Conservation (phyloP, 2,797 vertebrate species). For the Anguilla obscura region DNA sequence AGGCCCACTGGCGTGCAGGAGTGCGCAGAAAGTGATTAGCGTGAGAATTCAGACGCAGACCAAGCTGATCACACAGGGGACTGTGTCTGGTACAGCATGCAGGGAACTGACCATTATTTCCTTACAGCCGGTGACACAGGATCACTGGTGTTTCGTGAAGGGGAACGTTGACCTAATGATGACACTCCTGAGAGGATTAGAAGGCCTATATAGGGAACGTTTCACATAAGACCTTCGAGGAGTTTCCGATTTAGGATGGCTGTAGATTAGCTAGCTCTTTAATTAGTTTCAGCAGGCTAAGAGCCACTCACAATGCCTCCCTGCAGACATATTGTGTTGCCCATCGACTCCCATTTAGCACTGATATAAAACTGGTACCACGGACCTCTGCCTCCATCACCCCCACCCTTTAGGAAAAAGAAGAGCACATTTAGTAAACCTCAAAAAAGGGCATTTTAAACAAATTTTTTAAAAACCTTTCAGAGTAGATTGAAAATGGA, state of each 20-base stretch:
- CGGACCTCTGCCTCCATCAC: background rate
- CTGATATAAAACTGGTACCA: background rate
- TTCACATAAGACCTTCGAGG: background rate
- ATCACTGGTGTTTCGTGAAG: conserved; percentile 18
- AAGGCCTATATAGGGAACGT: background rate
- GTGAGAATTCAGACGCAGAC: background rate
- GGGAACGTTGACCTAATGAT: conserved; percentile 6
- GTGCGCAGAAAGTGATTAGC: background rate
- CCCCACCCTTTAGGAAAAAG: background rate
- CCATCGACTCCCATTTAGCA: conserved; percentile 11
- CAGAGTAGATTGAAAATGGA: background rate
- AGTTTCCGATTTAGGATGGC: background rate
- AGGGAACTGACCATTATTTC: conserved; percentile 23
- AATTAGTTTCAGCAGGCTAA: conserved; percentile 17
- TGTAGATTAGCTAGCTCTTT: conserved; percentile 20
- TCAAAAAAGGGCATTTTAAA: background rate
- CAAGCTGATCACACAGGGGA: background rate
- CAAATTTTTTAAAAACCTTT: background rate
- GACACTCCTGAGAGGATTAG: conserved; percentile 17
- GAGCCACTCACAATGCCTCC: background rate
- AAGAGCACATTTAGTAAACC: background rate
- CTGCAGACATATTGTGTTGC: conserved; percentile 15
- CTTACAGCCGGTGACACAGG: background rate
- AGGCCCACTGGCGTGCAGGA: background rate
- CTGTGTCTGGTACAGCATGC: background rate